Percentiles rank a stretch among this genome's conserved stretches.
These are phyloP conservation scores for Coecobrya sp. DNA, from an alignment of 2,888 invertebrate species.

Conservation along the genomic window DNA sequence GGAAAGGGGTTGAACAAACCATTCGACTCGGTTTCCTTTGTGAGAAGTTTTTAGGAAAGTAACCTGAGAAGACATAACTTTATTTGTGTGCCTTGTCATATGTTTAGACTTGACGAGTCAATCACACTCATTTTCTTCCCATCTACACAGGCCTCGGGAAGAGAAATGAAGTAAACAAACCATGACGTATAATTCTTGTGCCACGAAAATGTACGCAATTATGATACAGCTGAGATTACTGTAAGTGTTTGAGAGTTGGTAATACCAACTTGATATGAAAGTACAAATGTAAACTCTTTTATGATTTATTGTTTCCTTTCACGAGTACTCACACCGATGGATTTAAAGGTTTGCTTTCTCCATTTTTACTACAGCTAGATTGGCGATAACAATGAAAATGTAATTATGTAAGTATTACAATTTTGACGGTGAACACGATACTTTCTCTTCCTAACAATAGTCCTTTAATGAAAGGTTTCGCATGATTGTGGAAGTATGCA, in stretches of 20 bases:
- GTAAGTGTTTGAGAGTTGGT: neutral
- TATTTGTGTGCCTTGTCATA: neutral
- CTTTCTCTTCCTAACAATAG: neutral
- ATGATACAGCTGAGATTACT: too few species aligned
- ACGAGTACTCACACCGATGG: neutral
- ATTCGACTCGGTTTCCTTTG: slow-evolving; percentile 12
- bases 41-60: neutral
- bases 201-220: too few species aligned
- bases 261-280: too few species aligned
- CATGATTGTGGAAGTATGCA: neutral
- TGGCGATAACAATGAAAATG: neutral
- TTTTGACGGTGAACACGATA: neutral
- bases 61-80: neutral
- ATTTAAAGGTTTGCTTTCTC: too few species aligned
- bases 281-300: neutral
- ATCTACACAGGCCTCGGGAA: neutral
- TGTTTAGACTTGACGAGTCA: slow-evolving; percentile 18
- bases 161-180: too few species aligned
- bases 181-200: too few species aligned
- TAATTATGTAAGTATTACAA: neutral
- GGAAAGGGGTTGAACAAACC: neutral
- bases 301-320: neutral
- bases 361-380: neutral
- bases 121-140: slow-evolving; percentile 2
- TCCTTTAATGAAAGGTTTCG: neutral